Percentiles rank a stretch among this genome's conserved stretches.
Conservation (phyloP, 2,113 vertebrate genomes). For the Motacilla tschutschensis region DNA sequence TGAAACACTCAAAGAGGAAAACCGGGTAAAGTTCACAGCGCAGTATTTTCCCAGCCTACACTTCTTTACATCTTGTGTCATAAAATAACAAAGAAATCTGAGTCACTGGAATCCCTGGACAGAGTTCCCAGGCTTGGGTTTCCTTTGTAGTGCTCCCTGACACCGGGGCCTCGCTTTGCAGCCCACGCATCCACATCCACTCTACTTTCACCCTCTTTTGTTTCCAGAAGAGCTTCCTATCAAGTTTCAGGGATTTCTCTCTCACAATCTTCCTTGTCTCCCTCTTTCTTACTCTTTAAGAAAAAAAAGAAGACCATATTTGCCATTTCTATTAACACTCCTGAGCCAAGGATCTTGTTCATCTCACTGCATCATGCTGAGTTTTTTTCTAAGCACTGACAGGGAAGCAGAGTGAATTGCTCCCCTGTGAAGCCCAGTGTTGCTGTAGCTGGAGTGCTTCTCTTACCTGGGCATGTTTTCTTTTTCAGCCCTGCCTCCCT, state of each 20-base stretch:
- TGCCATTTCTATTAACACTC: neutral
- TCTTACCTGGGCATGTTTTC: neutral
- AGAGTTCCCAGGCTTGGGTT: constrained; percentile 70
- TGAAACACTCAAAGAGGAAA: neutral
- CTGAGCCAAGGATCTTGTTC: neutral
- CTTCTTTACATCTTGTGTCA: constrained; percentile 67
- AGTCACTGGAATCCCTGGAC: constrained; percentile 48
- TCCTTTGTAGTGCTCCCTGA: constrained; percentile 61
- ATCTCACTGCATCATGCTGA: neutral
- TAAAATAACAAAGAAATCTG: constrained; percentile 65
- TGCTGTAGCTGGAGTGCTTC: neutral
- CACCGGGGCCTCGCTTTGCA: constrained; percentile 13
- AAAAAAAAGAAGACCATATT: neutral
- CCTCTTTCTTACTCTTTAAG: neutral
- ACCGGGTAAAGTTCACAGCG: constrained; percentile 59
- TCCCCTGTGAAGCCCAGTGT: neutral
- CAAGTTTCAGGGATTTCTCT: constrained; percentile 24
- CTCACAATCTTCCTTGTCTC: neutral
- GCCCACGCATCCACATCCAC: constrained; percentile 27
- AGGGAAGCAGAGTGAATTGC: neutral
- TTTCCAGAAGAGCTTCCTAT: neutral
- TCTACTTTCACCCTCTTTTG: constrained; percentile 27
- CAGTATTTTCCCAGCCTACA: constrained; percentile 67
- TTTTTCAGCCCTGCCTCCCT: neutral
- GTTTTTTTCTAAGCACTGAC: neutral